Base-by-base conservation (phyloP, 30 jellyfish, hydroid and myxozoan species). In the Mastigias papua region DNA sequence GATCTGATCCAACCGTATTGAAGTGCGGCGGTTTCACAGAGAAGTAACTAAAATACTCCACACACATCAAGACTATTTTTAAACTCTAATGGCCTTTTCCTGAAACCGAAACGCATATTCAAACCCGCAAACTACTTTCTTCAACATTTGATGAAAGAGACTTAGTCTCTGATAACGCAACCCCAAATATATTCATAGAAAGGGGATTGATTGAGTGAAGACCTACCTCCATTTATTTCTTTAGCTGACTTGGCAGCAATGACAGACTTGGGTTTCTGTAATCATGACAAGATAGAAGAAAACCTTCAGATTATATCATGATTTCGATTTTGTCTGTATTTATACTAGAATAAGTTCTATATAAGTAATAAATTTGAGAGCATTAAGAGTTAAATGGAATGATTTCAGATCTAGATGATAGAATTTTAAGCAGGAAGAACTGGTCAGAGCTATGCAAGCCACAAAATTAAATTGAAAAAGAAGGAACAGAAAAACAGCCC, bases 251-350 rank as follows among this genome's bases (percentile, higher is more conserved):
- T 79, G 1, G 97, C 92, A 54, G 97, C 98, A 30, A 89, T 81
- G 19, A 93, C 84, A 10, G 98, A 93, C 90, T 93, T 93, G 27
- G 98, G 86, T 88, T 93, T 89, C 98, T 93, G 31, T 80, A 35
- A 61, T 33, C 11, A 42, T 9, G 50, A 49, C 71, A 46, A 15
- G 70, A 58, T 7, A n/a, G 70, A 11, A 58, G 26, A 58, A 11
- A 66, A 69, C 28, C 35, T 49, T 58, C 23, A 62, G 28, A 34
- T 5, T 26, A 69, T 8, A 28, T 22, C 28, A 4, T 22, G 26
- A 8, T n/a, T n/a, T n/a, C n/a, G n/a, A n/a, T n/a, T n/a, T n/a
- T n/a, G n/a, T n/a, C n/a, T n/a, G n/a, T n/a, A n/a, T n/a, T n/a
- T n/a, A n/a, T n/a, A n/a, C n/a, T n/a, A n/a, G n/a, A n/a, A n/a